A percentile compares a stretch with the other conserved stretches of the same genome.
phyloP scores from a whole-genome alignment of 1,140 invertebrate genomes.

The Drosophila parabipectinata region DNA sequence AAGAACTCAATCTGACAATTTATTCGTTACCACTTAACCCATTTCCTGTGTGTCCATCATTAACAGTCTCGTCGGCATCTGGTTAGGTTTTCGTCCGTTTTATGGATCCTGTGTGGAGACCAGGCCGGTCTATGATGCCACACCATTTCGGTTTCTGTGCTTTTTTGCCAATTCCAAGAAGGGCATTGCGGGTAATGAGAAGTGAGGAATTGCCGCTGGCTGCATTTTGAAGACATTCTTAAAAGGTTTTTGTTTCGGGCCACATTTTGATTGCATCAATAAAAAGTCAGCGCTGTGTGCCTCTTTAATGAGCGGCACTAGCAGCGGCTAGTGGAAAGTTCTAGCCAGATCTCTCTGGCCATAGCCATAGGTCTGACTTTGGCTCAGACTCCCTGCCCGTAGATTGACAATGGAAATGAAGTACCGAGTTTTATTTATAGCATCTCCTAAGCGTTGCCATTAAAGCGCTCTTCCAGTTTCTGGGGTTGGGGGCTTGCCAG shows the following conservation, averaged over 20 bases:
- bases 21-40: slow-evolving; percentile 38
- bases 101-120: slow-evolving; percentile 26
- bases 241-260: slow-evolving; percentile 56
- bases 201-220: slow-evolving; percentile 69
- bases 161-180: slow-evolving; percentile 67
- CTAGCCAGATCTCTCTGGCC: slow-evolving; percentile 8
- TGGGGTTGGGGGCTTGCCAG: slow-evolving; percentile 5
- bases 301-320: slow-evolving; percentile 63
- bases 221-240: slow-evolving; percentile 68
- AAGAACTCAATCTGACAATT: neutral
- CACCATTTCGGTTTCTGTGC: slow-evolving; percentile 37
- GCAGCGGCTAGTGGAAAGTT: slow-evolving; percentile 47
- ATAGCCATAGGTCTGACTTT: neutral
- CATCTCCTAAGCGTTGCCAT: slow-evolving; percentile 78
- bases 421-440: slow-evolving; percentile 77
- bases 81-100: slow-evolving; percentile 39
- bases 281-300: slow-evolving; percentile 53
- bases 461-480: slow-evolving; percentile 52
- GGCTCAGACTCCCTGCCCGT: neutral
- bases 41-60: slow-evolving; percentile 44
- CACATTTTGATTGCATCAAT: slow-evolving; percentile 78
- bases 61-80: slow-evolving; percentile 21
- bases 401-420: slow-evolving; percentile 79
- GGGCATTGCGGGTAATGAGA: slow-evolving; percentile 54
- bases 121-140: slow-evolving; percentile 25